These are phyloP conservation scores for Gallinago solitaria DNA, from an alignment of 2,797 vertebrate species.

Conservation along the genomic window DNA sequence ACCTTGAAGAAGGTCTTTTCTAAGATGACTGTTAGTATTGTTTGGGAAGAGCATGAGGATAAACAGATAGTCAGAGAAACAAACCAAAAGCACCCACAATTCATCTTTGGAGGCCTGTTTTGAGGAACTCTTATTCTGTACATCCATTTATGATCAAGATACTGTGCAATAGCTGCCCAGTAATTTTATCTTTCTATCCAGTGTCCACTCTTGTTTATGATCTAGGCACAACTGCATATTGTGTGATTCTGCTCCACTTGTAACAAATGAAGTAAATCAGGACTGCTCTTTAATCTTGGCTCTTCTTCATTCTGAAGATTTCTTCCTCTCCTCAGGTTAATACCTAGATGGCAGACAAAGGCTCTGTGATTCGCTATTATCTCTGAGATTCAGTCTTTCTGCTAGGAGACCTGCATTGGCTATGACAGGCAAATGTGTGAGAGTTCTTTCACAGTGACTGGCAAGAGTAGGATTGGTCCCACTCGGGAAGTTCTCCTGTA, in stretches of 20 bases:
- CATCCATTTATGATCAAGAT: neutral
- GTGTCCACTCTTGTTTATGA: neutral
- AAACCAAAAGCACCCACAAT: rapidly evolving
- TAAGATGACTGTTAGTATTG: neutral
- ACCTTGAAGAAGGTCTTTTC: neutral
- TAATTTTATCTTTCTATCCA: neutral
- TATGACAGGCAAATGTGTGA: neutral
- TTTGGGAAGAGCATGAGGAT: neutral
- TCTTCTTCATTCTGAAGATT: neutral
- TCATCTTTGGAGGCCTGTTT: neutral
- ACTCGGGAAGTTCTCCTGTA: neutral
- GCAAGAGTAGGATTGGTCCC: neutral
- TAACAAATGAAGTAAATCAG: neutral
- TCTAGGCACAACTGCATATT: neutral
- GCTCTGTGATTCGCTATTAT: neutral
- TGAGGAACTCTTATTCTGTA: neutral
- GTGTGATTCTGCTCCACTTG: neutral
- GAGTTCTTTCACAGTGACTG: neutral
- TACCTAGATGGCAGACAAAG: neutral
- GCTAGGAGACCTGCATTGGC: neutral
- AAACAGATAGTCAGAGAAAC: neutral
- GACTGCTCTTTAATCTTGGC: neutral
- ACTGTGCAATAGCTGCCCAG: neutral
- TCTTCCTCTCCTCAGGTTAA: neutral
- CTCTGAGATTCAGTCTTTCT: neutral